A percentile compares a stretch with the other conserved stretches of the same genome.
These are phyloP conservation scores for Hypolimnas misippus DNA, from an alignment of 2,888 invertebrate genomes.

Conservation along the genomic window DNA sequence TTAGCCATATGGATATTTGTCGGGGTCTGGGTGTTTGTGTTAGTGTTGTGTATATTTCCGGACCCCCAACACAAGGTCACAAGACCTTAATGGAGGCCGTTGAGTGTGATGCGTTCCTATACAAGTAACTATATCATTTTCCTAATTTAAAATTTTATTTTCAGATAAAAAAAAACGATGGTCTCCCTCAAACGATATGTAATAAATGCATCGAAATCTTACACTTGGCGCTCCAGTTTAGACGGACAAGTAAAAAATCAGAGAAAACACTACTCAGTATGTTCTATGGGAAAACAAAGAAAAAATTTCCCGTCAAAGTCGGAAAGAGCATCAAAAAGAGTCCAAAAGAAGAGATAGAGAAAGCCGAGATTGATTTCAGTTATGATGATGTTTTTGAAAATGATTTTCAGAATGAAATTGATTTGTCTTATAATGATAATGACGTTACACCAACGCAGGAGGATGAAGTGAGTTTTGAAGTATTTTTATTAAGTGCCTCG, in stretches of 20 bases:
- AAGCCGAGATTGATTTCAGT: constrained; percentile 31
- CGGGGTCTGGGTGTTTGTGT: no score
- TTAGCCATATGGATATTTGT: no score
- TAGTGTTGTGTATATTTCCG: no score
- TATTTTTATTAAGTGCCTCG: no score
- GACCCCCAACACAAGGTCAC: no score
- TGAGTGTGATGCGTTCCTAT: no score
- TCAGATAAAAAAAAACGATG: constrained; percentile 67
- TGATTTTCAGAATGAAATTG: constrained; percentile 50
- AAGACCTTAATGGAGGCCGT: no score
- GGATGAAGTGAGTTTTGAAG: no score
- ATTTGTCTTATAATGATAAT: constrained; percentile 45
- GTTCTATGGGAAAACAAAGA: constrained; percentile 44
- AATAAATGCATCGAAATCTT: constrained; percentile 54
- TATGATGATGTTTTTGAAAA: constrained; percentile 46
- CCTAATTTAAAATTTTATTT: no score
- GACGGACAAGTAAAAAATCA: constrained; percentile 58
- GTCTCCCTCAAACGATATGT: constrained; percentile 70
- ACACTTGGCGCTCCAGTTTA: constrained; percentile 57
- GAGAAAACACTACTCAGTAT: constrained; percentile 55
- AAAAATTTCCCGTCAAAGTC: constrained; percentile 31
- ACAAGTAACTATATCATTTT: no score
- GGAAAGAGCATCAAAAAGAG: constrained; percentile 40
- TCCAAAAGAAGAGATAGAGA: constrained; percentile 12
- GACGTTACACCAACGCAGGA: constrained; percentile 39